Conservation (phyloP, 2,113 vertebrate species). For the Chlorodrepanis virens region DNA sequence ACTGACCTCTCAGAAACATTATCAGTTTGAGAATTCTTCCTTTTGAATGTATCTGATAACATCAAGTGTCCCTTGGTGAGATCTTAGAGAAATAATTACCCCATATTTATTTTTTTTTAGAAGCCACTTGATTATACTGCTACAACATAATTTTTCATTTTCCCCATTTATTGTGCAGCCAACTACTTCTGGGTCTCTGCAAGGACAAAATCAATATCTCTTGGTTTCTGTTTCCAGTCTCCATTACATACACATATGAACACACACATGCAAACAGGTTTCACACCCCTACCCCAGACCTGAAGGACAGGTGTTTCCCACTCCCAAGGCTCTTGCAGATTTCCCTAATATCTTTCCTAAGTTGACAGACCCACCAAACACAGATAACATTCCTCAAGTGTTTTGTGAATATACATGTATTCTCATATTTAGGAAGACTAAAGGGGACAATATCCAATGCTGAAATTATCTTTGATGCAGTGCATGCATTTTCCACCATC, state of each 20-base stretch:
- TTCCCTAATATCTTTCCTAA: neutral
- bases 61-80: neutral
- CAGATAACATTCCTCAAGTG: neutral
- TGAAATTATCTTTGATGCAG: neutral
- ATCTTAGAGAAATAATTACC: neutral
- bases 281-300: neutral
- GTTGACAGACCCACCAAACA: neutral
- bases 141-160: neutral
- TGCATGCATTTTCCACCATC: neutral
- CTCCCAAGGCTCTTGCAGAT: neutral
- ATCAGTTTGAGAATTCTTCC: neutral
- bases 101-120: neutral
- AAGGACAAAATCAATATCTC: neutral
- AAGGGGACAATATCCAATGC: neutral
- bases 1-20: neutral
- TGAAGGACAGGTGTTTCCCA: neutral
- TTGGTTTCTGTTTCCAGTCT: neutral
- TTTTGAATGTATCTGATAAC: neutral
- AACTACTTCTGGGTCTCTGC: neutral
- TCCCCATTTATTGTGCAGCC: neutral
- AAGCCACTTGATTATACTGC: neutral
- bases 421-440: neutral
- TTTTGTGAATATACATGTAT: neutral
- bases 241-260: accelerated
- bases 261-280: neutral